Evolutionary conservation across 2,888 invertebrate species (phyloP), one percentile per base, ranked within the genome.

Genomic region (Lysandra bellargus): DNA sequence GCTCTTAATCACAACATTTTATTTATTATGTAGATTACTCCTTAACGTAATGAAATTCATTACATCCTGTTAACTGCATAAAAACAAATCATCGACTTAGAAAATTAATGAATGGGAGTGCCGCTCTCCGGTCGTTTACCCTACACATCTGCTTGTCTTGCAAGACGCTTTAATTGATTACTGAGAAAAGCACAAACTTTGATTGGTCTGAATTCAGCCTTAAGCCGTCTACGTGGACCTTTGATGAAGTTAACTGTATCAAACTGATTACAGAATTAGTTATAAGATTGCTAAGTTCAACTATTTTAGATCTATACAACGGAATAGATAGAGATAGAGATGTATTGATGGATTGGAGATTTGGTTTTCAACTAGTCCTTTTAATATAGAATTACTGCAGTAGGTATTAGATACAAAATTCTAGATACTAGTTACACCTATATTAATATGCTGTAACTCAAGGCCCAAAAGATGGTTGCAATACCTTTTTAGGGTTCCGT

Each of bases 101-200:
- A 60, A 60, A 61, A 61, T 33, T 37, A 78, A 75, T 79, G 12
- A 33, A 44, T 74, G 57, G 33, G 12, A 40, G 74, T 57, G 60
- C 79, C 30, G 61, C 49, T 40, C 17, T 30, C 12, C 77, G 61
- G 6, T 44, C 80, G 23, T 72, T 81, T 75, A 83, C 84, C 84
- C 82, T 78, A 80, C 81, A 81, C 82, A 81, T 83, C 80, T 82
- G 83, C 83, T 82, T 82, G 83, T 82, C 85, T 84, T 83, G 84
- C 84, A 84, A 84, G 83, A 83, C 85, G 82, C 82, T 80, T 84
- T 87, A 87, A 89, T 89, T 89, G 88, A 90, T 90, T 89, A 85
- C 84, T 83, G 84, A 85, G 86, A 84, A 85, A 85, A 85, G 86
- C 85, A 83, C 83, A 83, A 89, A 89, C 87, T 90, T 88, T 87